phyloP scores from a whole-genome alignment of 2,113 vertebrate species.

The Chaetops frenatus region DNA sequence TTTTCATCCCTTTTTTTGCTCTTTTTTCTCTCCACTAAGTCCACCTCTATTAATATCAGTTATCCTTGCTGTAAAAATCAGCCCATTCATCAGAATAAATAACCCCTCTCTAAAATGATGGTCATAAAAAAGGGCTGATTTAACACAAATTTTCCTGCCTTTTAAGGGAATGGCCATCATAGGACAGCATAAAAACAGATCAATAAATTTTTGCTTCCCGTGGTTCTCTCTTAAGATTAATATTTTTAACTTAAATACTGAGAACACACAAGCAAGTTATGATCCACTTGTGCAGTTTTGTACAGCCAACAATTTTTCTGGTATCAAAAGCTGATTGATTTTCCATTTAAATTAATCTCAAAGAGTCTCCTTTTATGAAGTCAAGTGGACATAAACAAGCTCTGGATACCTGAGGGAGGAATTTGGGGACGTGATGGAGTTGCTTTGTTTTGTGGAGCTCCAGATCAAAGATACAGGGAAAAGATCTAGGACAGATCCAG shows the following conservation, averaged over 20 bases:
- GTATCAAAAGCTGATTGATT: not conserved
- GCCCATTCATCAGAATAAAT: not conserved
- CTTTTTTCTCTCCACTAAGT: not conserved
- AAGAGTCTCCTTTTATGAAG: not conserved
- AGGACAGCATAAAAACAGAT: not conserved
- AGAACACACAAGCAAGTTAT: not conserved
- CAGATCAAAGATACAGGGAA: accelerated
- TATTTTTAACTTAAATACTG: not conserved
- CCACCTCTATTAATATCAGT: not conserved
- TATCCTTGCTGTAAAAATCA: not conserved
- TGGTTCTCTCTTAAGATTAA: not conserved
- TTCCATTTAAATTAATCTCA: not conserved
- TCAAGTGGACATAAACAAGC: not conserved
- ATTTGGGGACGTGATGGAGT: accelerated
- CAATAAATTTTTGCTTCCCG: not conserved
- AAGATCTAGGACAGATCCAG: not conserved
- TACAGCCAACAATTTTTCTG: not conserved
- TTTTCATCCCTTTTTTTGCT: not conserved
- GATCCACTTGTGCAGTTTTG: not conserved
- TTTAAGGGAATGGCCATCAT: not conserved
- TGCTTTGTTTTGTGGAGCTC: not conserved
- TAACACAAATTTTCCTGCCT: not conserved
- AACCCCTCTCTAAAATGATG: not conserved
- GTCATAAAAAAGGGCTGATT: not conserved
- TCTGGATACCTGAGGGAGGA: not conserved